These are phyloP conservation scores for Labeo calbasu DNA, from an alignment of 2,797 vertebrate species.

Conservation along the genomic window DNA sequence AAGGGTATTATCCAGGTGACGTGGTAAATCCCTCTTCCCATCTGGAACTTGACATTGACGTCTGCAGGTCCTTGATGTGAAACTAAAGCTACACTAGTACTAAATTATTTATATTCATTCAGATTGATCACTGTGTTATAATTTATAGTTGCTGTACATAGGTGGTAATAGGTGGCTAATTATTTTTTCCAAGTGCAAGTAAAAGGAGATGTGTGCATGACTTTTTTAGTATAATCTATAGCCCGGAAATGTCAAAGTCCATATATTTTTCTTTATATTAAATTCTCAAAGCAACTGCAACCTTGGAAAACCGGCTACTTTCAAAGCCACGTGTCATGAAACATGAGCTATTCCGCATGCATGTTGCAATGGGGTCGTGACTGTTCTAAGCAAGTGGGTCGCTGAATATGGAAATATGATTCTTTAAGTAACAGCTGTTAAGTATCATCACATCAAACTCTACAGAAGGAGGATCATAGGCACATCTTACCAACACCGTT, in stretches of 20 bases:
- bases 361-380: not conserved
- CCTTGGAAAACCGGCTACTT: not conserved
- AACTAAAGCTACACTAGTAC: not conserved
- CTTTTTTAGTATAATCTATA: not conserved
- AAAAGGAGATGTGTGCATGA: not conserved
- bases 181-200: not conserved
- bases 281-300: not conserved
- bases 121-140: too few species aligned
- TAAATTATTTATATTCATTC: not conserved
- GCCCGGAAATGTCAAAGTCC: not conserved
- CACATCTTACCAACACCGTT: too few species aligned
- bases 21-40: constrained; percentile 64
- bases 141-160: not conserved
- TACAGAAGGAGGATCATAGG: not conserved
- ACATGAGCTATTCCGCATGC: constrained; percentile 2
- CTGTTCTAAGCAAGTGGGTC: constrained; percentile 24
- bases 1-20: constrained; percentile 38
- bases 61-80: not conserved
- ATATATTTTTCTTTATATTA: not conserved
- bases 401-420: constrained; percentile 33
- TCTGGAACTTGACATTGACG: constrained; percentile 50
- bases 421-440: constrained; percentile 47
- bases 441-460: constrained; percentile 15
- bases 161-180: too few species aligned
- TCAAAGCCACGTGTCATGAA: not conserved